Conservation (phyloP, 2,797 vertebrate genomes). For the Craterocephalus amniculus region DNA sequence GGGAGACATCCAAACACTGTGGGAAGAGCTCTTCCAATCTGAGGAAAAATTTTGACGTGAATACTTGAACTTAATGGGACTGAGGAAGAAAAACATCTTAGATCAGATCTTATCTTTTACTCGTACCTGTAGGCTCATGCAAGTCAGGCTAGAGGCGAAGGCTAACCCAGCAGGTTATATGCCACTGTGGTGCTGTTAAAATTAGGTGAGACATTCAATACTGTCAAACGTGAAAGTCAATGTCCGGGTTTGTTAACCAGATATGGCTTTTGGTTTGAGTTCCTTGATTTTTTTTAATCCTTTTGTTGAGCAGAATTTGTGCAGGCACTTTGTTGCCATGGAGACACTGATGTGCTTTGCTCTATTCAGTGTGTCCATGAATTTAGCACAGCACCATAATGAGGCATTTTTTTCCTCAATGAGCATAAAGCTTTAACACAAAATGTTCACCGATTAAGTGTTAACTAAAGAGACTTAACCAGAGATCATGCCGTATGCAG, state of each 20-base stretch:
- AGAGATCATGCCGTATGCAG: constrained; percentile 3
- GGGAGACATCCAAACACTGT: constrained; percentile 55
- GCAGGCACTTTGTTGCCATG: constrained; percentile 80
- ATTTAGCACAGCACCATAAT: constrained; percentile 71
- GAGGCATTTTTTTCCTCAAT: constrained; percentile 36
- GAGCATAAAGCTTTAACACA: constrained; percentile 42
- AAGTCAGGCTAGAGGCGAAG: constrained; percentile 14
- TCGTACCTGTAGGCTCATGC: constrained; percentile 27
- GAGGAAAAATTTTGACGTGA: constrained; percentile 59
- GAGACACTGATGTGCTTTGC: constrained; percentile 77
- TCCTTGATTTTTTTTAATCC: constrained; percentile 48
- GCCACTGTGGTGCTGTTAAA: constrained; percentile 24
- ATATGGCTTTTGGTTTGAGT: constrained; percentile 53
- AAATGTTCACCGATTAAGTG: constrained; percentile 24
- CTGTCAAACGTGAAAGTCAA: constrained; percentile 25
- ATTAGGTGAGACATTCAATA: constrained; percentile 29
- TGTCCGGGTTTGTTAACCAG: constrained; percentile 47
- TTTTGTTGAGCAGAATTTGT: constrained; percentile 66
- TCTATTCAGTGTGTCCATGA: constrained; percentile 69
- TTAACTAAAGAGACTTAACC: constrained; percentile 25
- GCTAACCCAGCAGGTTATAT: constrained; percentile 17
- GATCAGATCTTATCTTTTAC: constrained; percentile 12
- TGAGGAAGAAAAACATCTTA: constrained; percentile 28
- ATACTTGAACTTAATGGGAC: constrained; percentile 38
- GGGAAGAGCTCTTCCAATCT: constrained; percentile 69